Percentiles rank a stretch among this genome's conserved stretches.
phyloP scores from a whole-genome alignment of 2,888 invertebrate species.

The Drosophila flavopinicola region DNA sequence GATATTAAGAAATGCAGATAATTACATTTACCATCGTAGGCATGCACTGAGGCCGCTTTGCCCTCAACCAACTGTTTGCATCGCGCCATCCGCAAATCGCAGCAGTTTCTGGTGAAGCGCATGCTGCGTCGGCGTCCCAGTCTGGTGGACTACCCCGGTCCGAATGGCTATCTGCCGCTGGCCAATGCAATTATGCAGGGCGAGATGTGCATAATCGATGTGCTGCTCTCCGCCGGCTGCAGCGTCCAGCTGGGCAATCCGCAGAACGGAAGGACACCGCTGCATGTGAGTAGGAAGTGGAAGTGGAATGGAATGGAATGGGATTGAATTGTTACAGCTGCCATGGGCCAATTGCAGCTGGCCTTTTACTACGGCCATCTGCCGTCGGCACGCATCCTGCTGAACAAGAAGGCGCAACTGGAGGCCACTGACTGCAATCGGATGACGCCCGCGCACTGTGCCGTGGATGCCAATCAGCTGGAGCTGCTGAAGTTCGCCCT shows the following conservation, averaged over 20 bases:
- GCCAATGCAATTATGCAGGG: conserved; percentile 83
- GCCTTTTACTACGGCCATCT: conserved; percentile 83
- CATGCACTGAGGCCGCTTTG: conserved; percentile 73
- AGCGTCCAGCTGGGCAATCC: conserved; percentile 82
- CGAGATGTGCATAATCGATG: conserved; percentile 82
- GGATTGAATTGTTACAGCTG: not conserved
- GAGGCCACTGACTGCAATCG: conserved; percentile 81
- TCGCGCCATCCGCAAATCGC: conserved; percentile 83
- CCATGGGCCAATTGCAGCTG: conserved; percentile 57
- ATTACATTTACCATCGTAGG: conserved; percentile 53
- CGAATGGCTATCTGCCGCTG: conserved; percentile 82
- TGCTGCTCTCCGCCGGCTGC: conserved; percentile 80
- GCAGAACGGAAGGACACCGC: conserved; percentile 79
- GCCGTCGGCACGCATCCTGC: conserved; percentile 81
- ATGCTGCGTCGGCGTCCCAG: conserved; percentile 80
- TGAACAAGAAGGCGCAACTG: conserved; percentile 83
- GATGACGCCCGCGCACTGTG: conserved; percentile 83
- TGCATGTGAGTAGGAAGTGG: conserved; percentile 79
- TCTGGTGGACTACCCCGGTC: conserved; percentile 81
- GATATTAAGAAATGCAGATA: too few species aligned
- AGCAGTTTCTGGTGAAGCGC: conserved; percentile 83
- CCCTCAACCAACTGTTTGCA: conserved; percentile 81
- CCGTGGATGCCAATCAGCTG: conserved; percentile 82
- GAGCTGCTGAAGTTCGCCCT: conserved; percentile 83
- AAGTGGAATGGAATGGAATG: not conserved